Percentiles rank a stretch among this genome's conserved stretches.
Conservation (phyloP, 2,113 vertebrate genomes). For the Zapus hudsonius region DNA sequence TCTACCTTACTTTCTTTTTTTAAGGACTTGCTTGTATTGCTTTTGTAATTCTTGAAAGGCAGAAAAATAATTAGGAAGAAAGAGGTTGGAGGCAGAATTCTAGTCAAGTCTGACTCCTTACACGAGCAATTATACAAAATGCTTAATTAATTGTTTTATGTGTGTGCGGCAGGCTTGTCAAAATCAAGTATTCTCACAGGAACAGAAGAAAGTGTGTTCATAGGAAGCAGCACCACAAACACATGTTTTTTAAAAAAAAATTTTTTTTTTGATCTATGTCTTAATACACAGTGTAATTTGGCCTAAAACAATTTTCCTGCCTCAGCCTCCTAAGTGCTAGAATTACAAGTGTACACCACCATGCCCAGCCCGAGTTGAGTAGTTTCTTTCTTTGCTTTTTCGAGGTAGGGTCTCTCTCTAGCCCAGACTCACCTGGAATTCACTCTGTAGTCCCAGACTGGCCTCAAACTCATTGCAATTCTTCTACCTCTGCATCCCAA, state of each 20-base stretch:
- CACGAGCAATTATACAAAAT: constrained; percentile 51
- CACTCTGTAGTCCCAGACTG: no score
- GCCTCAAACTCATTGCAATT: no score
- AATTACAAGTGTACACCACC: no score
- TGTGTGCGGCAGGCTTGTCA: constrained; percentile 55
- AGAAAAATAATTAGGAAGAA: constrained; percentile 48
- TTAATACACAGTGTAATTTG: neutral
- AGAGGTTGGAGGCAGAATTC: constrained; percentile 45
- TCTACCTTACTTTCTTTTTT: neutral
- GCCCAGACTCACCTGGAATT: no score
- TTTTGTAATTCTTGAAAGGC: constrained; percentile 53
- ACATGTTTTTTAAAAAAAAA: no score
- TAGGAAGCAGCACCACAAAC: neutral
- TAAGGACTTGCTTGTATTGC: neutral
- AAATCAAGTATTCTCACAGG: constrained; percentile 46
- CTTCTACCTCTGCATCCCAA: no score
- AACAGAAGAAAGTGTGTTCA: neutral
- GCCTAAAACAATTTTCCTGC: neutral
- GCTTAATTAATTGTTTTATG: constrained; percentile 67
- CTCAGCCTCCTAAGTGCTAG: neutral
- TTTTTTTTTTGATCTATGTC: neutral
- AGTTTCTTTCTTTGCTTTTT: no score
- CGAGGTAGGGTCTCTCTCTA: no score
- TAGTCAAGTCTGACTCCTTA: constrained; percentile 41
- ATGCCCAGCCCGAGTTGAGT: no score